These are phyloP conservation scores for Plebejus melissa DNA, from an alignment of 2,888 invertebrate species.

Conservation along the genomic window DNA sequence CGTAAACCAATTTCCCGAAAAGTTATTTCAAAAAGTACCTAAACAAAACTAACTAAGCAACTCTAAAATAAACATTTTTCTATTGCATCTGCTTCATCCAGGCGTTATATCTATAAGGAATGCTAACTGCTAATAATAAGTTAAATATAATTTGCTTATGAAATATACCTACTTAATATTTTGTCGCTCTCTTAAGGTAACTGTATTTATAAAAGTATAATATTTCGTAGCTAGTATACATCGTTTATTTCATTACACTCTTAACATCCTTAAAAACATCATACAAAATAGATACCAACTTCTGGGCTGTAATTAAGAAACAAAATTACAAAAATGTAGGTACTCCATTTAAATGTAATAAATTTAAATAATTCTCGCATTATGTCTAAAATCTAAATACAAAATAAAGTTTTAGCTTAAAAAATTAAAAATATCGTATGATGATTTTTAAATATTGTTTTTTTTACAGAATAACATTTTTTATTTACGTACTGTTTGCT, in stretches of 20 bases:
- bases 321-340: background rate
- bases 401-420: background rate
- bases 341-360: constrained; percentile 6
- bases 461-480: background rate
- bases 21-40: background rate
- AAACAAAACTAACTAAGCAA: background rate
- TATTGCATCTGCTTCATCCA: background rate
- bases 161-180: background rate
- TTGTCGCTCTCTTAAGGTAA: background rate
- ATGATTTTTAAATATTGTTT: background rate
- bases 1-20: background rate
- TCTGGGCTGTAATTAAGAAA: background rate
- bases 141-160: background rate
- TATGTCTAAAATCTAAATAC: background rate
- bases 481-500: background rate
- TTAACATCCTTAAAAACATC: background rate
- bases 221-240: background rate
- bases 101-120: background rate
- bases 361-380: constrained; percentile 11
- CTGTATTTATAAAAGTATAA: background rate
- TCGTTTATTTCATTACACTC: background rate
- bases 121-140: background rate
- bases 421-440: background rate
- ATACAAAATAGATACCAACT: background rate
- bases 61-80: background rate